Evolutionary conservation across 2,888 invertebrate genomes (phyloP), one percentile per base, ranked within the genome.

Genomic region (Nomada fucata): DNA sequence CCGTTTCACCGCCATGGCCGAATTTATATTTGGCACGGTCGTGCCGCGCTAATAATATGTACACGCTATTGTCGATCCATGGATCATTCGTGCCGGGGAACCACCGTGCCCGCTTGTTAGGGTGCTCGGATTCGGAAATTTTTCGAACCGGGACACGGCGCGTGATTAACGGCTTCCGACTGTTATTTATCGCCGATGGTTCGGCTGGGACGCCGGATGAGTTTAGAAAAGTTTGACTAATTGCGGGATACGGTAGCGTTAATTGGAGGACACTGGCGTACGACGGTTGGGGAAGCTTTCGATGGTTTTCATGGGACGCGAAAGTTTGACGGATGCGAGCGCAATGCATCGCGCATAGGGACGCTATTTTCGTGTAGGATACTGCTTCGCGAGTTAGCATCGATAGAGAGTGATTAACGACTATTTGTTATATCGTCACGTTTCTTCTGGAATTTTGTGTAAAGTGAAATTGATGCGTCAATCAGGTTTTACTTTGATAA

Each of bases 1-100:
- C 60, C 69, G 67, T 67, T 64, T 72, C 79, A 75, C 71, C 79
- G 83, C 63, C 67, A 60, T 57, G 55, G 20, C 61, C 47, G 55
- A 60, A 50, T 57, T 78, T 82, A 79, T 82, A 83, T 83, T 83
- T 83, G 83, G 83, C 72, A 52, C 55, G 71, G 50, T 57, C 59
- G 26, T 11, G 47, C 63, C 18, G 44, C 61, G 73, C 83, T 78
- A 77, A 83, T 83, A 79, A 82, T 82, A 83, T 55, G 57, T 20
- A 11, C 13, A 36, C 44, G 26, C 63, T 78, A 78, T 82, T 78
- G 83, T 78, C 59, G 73, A 63, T 59, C 47, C 73, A 59, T 70
- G 81, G 44, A 72, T 77, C 67, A 63, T 67, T 36, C 79, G 50
- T 20, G 50, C 29, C 52, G 20, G 10, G 26, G 44, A 53, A 42